Base-by-base conservation (phyloP, 2,888 invertebrate species). In the Athalia cordata region DNA sequence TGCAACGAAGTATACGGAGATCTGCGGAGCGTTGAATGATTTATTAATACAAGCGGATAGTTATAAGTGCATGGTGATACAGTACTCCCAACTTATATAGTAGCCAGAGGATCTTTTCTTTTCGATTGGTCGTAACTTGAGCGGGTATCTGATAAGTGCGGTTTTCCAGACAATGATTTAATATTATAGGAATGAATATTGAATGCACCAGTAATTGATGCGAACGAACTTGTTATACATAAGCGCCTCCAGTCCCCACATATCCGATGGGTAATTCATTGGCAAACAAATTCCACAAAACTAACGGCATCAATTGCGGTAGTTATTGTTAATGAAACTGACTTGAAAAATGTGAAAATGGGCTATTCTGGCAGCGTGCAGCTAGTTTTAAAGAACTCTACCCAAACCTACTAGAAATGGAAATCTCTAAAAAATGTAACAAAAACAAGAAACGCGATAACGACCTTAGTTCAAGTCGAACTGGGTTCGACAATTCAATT, bases 1-100 rank as follows among this genome's bases (percentile, higher is more conserved):
- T 61, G 62, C 13, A 47, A n/a, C 29, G 45, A 66, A 43, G 9
- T 43, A 8, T 47, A 11, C 15, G 5, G 59, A 59, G 59, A 72
- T 72, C 72, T 47, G 72, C 72, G 52, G 13, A 72, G 59, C 47
- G 59, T 72, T 59, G 55, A 11, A 68, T 72, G 72, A 72, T 72
- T 72, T 72, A 72, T 72, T 72, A 72, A 72, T 72, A 72, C 29
- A 29, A 47, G 59, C 72, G 57, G 47, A 72, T 72, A 29, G 45
- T 43, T 59, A 5, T 29, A n/a, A 67, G 67, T 67, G 52, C 29
- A 29, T 29, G 29, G 29, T 29, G 29, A 29, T 29, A 29, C 29
- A 29, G 29, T 8, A 59, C 57, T 72, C n/a, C 45, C 3, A 7
- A 29, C 8, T 29, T 68, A 52, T 43, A 13, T 15, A 52, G 29